Evolutionary conservation across 1,140 invertebrate genomes (phyloP), one percentile per base, ranked within the genome.

Genomic region (Scaptomyza graminum): DNA sequence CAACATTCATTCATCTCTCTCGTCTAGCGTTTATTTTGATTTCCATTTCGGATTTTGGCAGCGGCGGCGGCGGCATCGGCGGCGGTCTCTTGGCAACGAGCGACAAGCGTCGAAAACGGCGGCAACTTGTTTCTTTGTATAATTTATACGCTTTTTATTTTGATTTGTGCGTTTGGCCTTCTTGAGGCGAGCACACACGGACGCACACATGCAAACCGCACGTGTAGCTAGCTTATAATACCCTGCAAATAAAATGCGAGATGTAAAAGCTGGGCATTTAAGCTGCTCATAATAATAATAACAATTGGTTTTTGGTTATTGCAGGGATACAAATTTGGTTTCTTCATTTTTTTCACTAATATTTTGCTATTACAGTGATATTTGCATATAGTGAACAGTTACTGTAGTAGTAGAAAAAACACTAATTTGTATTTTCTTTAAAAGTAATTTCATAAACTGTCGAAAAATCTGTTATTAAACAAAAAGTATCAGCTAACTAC

Each of bases 61-160:
- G 12, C 37, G 22, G 41, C 28, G 41, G 43, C 63, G 9, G 1
- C 31, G 6, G 6, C 25, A 5, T 2, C 28, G 28, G 7, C 7
- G 31, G 8, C 31, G 39, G 47, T 54, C 75, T 55, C 64, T 82
- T 77, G 64, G 62, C 64, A 81, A 34, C 31, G 31, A 34, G 62
- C 66, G 57, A 49, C 65, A 46, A 34, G 54, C 64, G 28, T 39
- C 43, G 37, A 64, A 60, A 56, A 41, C 76, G 51, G 61, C 76
- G 60, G 72, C 76, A 85, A 80, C 76, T 85, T 87, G 82, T 77
- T 77, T 85, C 69, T 74, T 62, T 74, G n/a, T 85, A 80, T 80
- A 84, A 84, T 74, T 80, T 85, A 85, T 84, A 80, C 79, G 73
- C 69, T 68, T 79, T 75, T 84, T 85, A 84, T 80, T 84, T 80